Percentiles rank a stretch among this genome's conserved stretches.
Conservation (phyloP, 2,797 vertebrate species). For the Sciurus carolinensis region DNA sequence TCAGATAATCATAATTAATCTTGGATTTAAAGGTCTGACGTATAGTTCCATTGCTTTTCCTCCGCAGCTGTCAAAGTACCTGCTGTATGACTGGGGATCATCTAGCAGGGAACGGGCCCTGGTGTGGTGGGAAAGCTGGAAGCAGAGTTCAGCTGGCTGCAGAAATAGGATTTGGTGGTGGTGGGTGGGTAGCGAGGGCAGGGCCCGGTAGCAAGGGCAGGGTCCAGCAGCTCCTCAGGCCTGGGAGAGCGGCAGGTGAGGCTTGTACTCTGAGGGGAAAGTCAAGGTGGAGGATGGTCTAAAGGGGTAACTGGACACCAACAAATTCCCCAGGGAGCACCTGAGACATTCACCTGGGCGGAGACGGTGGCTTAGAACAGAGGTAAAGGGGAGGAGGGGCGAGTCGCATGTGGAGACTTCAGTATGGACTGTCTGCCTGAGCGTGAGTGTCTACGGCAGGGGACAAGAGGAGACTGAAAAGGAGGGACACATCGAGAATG, state of each 20-base stretch:
- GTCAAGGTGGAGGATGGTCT: neutral
- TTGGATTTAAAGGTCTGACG: neutral
- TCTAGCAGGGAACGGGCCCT: neutral
- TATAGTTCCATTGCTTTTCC: neutral
- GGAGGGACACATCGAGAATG: neutral
- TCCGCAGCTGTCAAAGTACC: neutral
- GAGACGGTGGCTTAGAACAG: too few species aligned
- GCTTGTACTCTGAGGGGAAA: neutral
- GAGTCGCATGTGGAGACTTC: neutral
- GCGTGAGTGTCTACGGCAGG: neutral
- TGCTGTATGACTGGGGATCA: neutral
- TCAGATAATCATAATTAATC: conserved; percentile 54
- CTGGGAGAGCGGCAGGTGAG: fast-evolving
- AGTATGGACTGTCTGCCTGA: neutral
- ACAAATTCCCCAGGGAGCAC: too few species aligned
- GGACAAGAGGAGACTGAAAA: too few species aligned
- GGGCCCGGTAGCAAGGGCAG: neutral
- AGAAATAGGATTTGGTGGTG: neutral
- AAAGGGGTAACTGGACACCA: neutral
- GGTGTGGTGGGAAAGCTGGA: neutral
- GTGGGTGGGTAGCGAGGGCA: neutral
- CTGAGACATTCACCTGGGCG: fast-evolving
- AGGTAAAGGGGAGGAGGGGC: fast-evolving
- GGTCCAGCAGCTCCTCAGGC: fast-evolving
- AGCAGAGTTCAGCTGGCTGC: neutral